These are phyloP conservation scores for Drosophila fungiperda DNA, from an alignment of 2,888 invertebrate species.

Conservation along the genomic window DNA sequence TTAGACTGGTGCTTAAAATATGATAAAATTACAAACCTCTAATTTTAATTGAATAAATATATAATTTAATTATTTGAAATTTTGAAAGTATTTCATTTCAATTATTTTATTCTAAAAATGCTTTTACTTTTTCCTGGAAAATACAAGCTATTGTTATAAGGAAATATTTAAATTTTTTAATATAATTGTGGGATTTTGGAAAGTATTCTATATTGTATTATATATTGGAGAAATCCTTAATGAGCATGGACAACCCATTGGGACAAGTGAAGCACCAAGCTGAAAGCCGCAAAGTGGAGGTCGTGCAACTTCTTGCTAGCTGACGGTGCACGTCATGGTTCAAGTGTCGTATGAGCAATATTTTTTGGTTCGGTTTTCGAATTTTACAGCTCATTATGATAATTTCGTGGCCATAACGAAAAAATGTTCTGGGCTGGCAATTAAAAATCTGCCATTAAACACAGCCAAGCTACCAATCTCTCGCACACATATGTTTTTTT, in stretches of 20 bases:
- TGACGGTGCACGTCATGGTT: slow-evolving; percentile 49
- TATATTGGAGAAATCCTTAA: slow-evolving; percentile 1
- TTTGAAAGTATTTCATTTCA: neutral
- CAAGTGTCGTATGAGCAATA: slow-evolving; percentile 56
- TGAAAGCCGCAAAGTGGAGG: slow-evolving; percentile 31
- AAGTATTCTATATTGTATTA: neutral
- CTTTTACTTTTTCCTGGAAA: neutral
- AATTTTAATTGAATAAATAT: neutral
- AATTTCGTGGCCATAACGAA: slow-evolving; percentile 60
- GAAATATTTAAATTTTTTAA: neutral
- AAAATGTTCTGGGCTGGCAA: slow-evolving; percentile 65
- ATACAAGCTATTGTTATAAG: neutral
- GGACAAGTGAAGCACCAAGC: slow-evolving; percentile 1
- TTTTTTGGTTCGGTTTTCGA: slow-evolving; percentile 33
- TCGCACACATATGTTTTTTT: slow-evolving; percentile 13
- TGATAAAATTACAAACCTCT: neutral
- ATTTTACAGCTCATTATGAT: slow-evolving; percentile 65
- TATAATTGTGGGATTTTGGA: neutral
- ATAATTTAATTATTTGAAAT: neutral
- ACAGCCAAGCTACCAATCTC: slow-evolving; percentile 60
- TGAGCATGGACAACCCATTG: neutral
- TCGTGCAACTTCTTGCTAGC: slow-evolving; percentile 30
- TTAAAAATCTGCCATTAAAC: slow-evolving; percentile 74
- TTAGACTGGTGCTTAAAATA: slow-evolving; percentile 25
- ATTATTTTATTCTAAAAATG: neutral